Conservation (phyloP, 2,888 invertebrate species). For the Drosophila barbarae region DNA sequence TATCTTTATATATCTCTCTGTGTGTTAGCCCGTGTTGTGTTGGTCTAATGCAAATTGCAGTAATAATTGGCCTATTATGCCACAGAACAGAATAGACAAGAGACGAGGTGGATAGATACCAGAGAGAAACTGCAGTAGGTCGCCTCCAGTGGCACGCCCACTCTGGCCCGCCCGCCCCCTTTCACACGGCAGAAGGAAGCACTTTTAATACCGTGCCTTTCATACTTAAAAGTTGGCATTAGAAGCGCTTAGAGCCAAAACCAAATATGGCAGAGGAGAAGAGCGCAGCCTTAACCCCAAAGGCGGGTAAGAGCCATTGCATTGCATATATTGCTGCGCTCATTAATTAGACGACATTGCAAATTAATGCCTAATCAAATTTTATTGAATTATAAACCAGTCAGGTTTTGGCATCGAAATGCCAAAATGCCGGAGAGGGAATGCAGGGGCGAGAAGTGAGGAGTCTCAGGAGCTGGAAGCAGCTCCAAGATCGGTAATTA, state of each 20-base stretch:
- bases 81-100: constrained; percentile 39
- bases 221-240: constrained; percentile 64
- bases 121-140: constrained; percentile 62
- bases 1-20: constrained; percentile 21
- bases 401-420: constrained; percentile 47
- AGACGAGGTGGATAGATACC: constrained; percentile 7
- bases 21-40: constrained; percentile 5
- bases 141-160: constrained; percentile 44
- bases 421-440: constrained; percentile 15
- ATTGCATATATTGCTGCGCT: constrained; percentile 54
- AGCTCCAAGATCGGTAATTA: constrained; percentile 30
- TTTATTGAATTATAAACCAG: constrained; percentile 75
- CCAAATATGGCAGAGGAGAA: constrained; percentile 48
- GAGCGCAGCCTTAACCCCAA: constrained; percentile 13
- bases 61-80: constrained; percentile 74
- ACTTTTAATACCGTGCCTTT: constrained; percentile 60
- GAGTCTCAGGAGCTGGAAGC: background rate
- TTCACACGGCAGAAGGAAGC: constrained; percentile 45
- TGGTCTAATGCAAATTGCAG: constrained; percentile 73
- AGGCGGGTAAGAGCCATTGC: constrained; percentile 13
- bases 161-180: constrained; percentile 47
- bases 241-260: constrained; percentile 38
- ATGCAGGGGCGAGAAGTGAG: background rate
- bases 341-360: constrained; percentile 70
- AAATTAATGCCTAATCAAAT: constrained; percentile 74